Percentiles rank a stretch among this genome's conserved stretches.
Conservation (phyloP, 2,113 vertebrate genomes). For the Plecotus auritus region DNA sequence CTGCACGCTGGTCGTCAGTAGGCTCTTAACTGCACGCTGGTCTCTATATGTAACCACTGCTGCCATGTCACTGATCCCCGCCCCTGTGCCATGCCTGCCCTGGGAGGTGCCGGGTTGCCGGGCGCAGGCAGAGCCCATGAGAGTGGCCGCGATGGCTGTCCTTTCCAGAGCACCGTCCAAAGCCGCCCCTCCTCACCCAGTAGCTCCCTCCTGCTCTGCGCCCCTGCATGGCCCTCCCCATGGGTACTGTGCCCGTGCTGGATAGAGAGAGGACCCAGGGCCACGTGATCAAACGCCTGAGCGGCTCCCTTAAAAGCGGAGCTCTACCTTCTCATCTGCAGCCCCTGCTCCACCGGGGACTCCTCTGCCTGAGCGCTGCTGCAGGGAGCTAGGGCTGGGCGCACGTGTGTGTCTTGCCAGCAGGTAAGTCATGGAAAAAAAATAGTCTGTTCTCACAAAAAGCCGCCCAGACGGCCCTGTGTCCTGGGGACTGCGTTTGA, state of each 20-base stretch:
- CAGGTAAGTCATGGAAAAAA: neutral
- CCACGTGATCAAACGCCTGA: neutral
- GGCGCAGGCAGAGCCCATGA: no score
- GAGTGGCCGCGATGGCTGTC: no score
- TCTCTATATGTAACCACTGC: neutral
- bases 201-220: neutral
- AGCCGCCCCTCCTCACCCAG: neutral
- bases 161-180: neutral
- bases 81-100: neutral
- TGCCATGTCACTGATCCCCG: neutral
- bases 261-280: neutral
- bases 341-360: neutral
- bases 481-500: rapidly evolving
- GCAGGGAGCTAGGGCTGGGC: no score
- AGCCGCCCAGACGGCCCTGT: neutral
- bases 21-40: neutral
- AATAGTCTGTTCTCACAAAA: neutral
- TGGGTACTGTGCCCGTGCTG: rapidly evolving
- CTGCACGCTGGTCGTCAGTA: no score
- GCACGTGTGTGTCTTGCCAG: neutral
- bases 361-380: neutral
- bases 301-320: neutral
- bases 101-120: neutral
- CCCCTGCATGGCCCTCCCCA: neutral
- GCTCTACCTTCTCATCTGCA: rapidly evolving